phyloP scores from a whole-genome alignment of 2,113 vertebrate genomes.

The Ovibos moschatus region DNA sequence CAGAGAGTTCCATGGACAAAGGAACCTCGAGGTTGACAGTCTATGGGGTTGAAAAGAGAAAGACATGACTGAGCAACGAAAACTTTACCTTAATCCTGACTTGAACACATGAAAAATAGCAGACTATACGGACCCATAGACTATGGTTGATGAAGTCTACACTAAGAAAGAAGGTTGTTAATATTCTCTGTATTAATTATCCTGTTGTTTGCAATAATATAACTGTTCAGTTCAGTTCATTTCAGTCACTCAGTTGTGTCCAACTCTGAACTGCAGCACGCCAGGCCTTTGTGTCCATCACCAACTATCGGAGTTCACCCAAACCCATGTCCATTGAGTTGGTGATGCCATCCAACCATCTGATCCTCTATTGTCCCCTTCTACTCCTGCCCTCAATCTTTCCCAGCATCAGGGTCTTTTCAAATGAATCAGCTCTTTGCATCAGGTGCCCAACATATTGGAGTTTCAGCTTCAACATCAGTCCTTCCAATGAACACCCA shows the following conservation, averaged over 20 bases:
- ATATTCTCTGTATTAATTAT: not conserved
- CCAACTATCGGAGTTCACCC: too few species aligned
- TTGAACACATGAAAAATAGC: not conserved
- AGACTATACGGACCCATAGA: not conserved
- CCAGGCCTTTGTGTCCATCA: too few species aligned
- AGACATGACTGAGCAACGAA: not conserved
- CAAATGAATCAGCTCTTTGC: too few species aligned
- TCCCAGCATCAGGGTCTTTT: too few species aligned
- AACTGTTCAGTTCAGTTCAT: not conserved
- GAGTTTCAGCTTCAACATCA: too few species aligned
- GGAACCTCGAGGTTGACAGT: rapidly evolving
- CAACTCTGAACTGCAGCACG: rapidly evolving
- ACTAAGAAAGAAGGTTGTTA: not conserved
- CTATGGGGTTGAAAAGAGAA: not conserved
- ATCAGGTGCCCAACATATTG: too few species aligned
- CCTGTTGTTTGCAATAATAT: not conserved
- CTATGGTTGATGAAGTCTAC: not conserved
- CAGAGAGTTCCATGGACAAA: not conserved
- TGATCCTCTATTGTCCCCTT: too few species aligned
- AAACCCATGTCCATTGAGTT: rapidly evolving
- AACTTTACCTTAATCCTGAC: not conserved
- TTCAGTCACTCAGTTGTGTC: too few species aligned
- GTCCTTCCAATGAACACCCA: too few species aligned
- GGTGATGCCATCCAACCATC: too few species aligned
- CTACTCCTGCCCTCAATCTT: too few species aligned